phyloP scores from a whole-genome alignment of 2,797 vertebrate species.

The Holocentrus rufus region DNA sequence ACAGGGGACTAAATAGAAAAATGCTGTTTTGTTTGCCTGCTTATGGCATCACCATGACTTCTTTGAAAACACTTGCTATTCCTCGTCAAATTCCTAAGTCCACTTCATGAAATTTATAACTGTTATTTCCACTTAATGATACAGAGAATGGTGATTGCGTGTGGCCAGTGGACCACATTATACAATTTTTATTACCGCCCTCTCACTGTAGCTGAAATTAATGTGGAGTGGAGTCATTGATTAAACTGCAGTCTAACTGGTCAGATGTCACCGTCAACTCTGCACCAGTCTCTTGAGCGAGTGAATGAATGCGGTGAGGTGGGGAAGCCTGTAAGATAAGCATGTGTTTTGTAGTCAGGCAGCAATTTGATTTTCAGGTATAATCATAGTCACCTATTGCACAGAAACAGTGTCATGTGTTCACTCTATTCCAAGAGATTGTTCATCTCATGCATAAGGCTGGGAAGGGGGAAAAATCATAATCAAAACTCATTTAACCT shows the following conservation, averaged over 20 bases:
- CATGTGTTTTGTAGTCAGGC: not conserved
- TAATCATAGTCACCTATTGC: not conserved
- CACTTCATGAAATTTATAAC: slow-evolving; percentile 23
- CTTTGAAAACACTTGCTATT: slow-evolving; percentile 39
- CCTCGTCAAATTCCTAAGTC: slow-evolving; percentile 49
- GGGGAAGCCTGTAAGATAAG: not conserved
- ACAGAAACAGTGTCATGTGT: not conserved
- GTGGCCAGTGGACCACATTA: slow-evolving; percentile 43
- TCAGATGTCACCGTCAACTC: slow-evolving; percentile 47
- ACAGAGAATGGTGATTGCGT: slow-evolving; percentile 31
- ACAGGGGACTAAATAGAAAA: slow-evolving; percentile 12
- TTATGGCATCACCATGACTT: slow-evolving; percentile 18
- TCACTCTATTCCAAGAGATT: not conserved
- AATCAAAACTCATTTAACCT: not conserved
- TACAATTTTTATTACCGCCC: slow-evolving; percentile 53
- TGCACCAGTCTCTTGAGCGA: not conserved
- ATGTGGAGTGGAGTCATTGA: slow-evolving; percentile 53
- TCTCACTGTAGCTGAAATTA: slow-evolving; percentile 57
- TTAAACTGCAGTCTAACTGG: slow-evolving; percentile 53
- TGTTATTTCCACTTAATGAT: slow-evolving; percentile 45
- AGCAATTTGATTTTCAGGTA: not conserved
- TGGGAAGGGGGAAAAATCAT: no score
- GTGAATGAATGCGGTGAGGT: slow-evolving; percentile 12
- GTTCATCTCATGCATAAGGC: not conserved
- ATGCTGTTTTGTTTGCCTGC: slow-evolving; percentile 29